phyloP scores from a whole-genome alignment of 1,140 invertebrate genomes.

The Drosophila lini region DNA sequence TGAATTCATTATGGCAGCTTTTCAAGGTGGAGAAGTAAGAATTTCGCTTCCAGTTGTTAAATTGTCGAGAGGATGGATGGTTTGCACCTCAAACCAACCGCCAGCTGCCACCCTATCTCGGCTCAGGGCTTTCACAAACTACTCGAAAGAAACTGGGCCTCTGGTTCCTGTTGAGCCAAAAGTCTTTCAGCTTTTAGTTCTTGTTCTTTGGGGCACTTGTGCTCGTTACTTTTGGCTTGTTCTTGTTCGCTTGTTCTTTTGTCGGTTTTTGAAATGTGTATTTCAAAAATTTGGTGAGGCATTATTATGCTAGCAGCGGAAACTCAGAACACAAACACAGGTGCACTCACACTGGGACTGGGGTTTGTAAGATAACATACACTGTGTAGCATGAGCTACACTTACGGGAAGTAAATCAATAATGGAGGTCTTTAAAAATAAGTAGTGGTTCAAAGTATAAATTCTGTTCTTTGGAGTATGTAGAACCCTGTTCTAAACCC shows the following conservation, averaged over 20 bases:
- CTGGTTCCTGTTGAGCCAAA: conserved; percentile 53
- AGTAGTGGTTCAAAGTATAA: too few relatives aligned
- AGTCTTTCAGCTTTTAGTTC: conserved; percentile 27
- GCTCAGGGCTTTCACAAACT: conserved; percentile 41
- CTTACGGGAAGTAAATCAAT: background rate
- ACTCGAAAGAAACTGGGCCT: conserved; percentile 52
- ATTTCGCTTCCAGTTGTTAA: conserved; percentile 71
- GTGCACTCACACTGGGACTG: conserved; percentile 5
- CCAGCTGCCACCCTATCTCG: conserved; percentile 19
- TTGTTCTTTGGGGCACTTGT: conserved; percentile 54
- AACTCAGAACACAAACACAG: conserved; percentile 70
- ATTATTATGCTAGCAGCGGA: conserved; percentile 68
- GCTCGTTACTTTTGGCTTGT: conserved; percentile 68
- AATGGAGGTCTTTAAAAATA: background rate
- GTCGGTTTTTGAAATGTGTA: conserved; percentile 71
- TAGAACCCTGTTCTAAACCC: too few relatives aligned
- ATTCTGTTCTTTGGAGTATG: too few relatives aligned
- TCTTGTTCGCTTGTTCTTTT: conserved; percentile 68
- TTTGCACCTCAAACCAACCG: conserved; percentile 13
- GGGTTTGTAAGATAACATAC: background rate
- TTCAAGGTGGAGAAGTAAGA: conserved; percentile 55
- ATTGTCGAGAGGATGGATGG: conserved; percentile 42
- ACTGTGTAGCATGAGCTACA: background rate
- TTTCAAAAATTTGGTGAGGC: conserved; percentile 58
- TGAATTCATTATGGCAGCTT: conserved; percentile 70